These are phyloP conservation scores for Beaufortia kweichowensis DNA, from an alignment of 2,113 vertebrate species.

Conservation along the genomic window DNA sequence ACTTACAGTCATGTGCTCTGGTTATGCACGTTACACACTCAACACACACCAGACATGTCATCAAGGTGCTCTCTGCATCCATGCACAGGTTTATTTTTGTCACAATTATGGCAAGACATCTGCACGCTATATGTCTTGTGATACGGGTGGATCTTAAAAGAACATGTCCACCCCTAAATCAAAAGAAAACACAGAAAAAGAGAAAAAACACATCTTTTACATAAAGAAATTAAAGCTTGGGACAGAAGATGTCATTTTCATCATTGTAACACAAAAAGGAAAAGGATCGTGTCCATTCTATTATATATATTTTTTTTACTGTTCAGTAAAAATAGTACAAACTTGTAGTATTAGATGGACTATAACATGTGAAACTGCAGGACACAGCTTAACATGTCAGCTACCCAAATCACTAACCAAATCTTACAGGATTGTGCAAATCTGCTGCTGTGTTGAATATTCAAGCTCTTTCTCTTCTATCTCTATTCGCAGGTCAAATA, in stretches of 20 bases:
- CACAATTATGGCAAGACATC: background rate
- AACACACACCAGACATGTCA: background rate
- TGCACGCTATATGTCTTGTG: too few relatives aligned
- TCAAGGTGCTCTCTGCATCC: background rate
- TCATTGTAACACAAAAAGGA: too few relatives aligned
- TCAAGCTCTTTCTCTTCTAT: background rate
- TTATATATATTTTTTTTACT: too few relatives aligned
- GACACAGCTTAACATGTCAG: background rate
- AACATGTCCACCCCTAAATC: too few relatives aligned
- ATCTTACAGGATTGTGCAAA: background rate
- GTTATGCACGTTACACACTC: background rate
- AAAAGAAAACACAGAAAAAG: too few relatives aligned
- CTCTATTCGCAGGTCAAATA: slow-evolving; percentile 60
- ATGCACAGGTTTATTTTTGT: background rate
- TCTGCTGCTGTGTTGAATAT: background rate
- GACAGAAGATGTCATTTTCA: too few relatives aligned
- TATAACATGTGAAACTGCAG: background rate
- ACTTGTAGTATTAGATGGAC: too few relatives aligned
- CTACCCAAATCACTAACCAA: background rate
- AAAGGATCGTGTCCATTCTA: too few relatives aligned
- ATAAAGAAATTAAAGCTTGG: too few relatives aligned
- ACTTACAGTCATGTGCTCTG: background rate
- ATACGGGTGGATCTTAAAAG: too few relatives aligned
- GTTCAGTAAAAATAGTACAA: too few relatives aligned
- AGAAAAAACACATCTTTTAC: too few relatives aligned